Evolutionary conservation across 2,113 vertebrate genomes (phyloP), one percentile per base, ranked within the genome.

Genomic region (Stigmatopora argus): DNA sequence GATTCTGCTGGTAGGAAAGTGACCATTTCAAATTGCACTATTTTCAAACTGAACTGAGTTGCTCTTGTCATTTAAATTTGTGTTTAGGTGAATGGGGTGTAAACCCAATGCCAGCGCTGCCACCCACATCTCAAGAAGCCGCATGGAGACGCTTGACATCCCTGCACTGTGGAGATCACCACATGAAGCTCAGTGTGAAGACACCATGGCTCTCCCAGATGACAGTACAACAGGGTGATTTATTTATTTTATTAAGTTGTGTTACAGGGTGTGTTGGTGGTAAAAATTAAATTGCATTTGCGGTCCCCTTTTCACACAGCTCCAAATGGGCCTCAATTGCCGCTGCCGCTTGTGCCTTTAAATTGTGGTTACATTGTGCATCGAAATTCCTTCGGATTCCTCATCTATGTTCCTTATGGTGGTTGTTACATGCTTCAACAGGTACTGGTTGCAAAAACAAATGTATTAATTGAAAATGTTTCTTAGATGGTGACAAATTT

Each of bases 351-450:
- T 9, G 46, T 87, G 26, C 85, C 87, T 47, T 11, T 58, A 7
- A 58, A n/a, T 23, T 88, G 87, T 82, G 83, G 84, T 72, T 89
- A 86, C 72, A 80, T 3, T 21, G 73, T 84, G 62, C 65, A 71
- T 3, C 75, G 21, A 15, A 83, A 77, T 55, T 6, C 77, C 0
- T 3, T 70, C 35, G 62, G 48, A 0, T 63, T 89, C 12, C 12
- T 71, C 6, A 51, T 89, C 74, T 10, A 62, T 11, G 74, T 80
- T 61, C 85, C 84, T 5, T 89, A 73, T 69, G 21, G 71, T 68
- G 83, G 81, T 55, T 89, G 87, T 67, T 77, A 77, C 45, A 46
- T 87, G 21, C 21, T 66, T 57, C 61, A 84, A 69, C 59, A 81
- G 84, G 86, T 85, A 78, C 51, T 2, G 7, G 19, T 47, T 7